phyloP scores from a whole-genome alignment of 2,113 vertebrate species.

The Hemichromis elongatus region DNA sequence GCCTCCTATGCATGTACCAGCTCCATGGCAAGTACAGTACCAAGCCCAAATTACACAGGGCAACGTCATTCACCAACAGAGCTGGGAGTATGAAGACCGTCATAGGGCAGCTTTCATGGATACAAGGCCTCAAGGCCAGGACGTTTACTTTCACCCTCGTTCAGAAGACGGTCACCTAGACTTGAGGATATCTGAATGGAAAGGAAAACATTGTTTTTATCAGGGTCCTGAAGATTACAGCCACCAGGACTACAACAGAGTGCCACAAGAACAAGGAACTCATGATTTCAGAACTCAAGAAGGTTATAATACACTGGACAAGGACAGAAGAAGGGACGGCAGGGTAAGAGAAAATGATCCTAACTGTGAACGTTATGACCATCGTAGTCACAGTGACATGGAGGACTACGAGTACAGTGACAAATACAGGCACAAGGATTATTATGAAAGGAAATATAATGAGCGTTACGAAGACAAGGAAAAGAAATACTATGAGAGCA shows the following conservation, averaged over 20 bases:
- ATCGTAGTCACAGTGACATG: constrained; percentile 16
- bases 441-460: constrained; percentile 35
- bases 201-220: constrained; percentile 70
- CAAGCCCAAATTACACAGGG: constrained; percentile 46
- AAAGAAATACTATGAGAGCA: constrained; percentile 19
- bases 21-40: constrained; percentile 50
- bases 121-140: constrained; percentile 11
- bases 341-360: constrained; percentile 32
- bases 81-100: constrained; percentile 60
- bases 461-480: constrained; percentile 29
- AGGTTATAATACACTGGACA: constrained; percentile 21
- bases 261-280: constrained; percentile 30
- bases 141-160: constrained; percentile 68
- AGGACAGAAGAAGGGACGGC: constrained; percentile 41
- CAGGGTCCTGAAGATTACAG: constrained; percentile 60
- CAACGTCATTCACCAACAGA: constrained; percentile 32
- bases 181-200: constrained; percentile 64
- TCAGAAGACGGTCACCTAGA: constrained; percentile 68
- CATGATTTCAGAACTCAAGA: constrained; percentile 45
- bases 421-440: constrained; percentile 36
- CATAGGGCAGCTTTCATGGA: constrained; percentile 38
- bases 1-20: constrained; percentile 22
- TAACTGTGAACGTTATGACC: constrained; percentile 23
- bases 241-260: constrained; percentile 35
- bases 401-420: constrained; percentile 43